phyloP scores from a whole-genome alignment of 2,888 invertebrate species.

The Bugulina stolonifera region DNA sequence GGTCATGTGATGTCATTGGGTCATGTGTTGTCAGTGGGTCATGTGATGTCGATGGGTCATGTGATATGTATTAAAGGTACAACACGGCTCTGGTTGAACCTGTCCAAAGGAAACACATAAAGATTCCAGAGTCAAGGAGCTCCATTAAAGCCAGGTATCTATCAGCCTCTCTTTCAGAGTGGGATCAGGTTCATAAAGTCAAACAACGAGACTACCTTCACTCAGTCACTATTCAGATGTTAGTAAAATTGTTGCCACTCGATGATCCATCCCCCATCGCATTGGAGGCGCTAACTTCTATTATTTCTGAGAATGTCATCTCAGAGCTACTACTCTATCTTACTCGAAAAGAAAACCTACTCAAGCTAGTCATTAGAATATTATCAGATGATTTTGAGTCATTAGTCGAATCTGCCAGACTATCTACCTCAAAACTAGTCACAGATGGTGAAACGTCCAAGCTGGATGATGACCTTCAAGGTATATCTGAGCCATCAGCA shows the following conservation, averaged over 20 bases:
- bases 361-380: background rate
- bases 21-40: too few relatives aligned
- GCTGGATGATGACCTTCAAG: background rate
- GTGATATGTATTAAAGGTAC: background rate
- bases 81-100: background rate
- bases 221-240: background rate
- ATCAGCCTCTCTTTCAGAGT: background rate
- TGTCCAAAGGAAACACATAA: background rate
- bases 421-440: background rate
- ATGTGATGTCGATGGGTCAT: background rate
- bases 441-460: background rate
- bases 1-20: too few relatives aligned
- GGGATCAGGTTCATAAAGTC: background rate
- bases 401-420: background rate
- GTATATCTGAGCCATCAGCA: background rate
- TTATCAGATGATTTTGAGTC: background rate
- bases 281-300: background rate
- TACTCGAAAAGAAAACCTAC: background rate
- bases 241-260: background rate
- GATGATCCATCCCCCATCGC: conserved; percentile 5
- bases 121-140: background rate
- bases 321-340: background rate
- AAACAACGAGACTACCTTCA: background rate
- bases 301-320: conserved; percentile 9
- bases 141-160: background rate